phyloP scores from a whole-genome alignment of 2,888 invertebrate species.

The Pachydiplax longipennis region DNA sequence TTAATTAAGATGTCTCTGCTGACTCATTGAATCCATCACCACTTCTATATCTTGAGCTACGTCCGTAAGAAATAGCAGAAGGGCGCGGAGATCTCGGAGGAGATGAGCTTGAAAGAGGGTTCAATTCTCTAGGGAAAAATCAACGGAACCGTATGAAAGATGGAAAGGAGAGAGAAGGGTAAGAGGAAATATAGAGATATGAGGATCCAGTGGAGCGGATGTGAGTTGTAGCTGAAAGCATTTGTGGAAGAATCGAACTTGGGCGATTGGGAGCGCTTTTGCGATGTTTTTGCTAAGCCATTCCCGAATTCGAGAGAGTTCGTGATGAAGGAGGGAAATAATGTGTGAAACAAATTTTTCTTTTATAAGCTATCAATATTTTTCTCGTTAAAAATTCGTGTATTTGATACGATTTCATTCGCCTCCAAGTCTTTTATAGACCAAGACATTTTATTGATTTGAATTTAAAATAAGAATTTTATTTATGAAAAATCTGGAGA shows the following conservation, averaged over 20 bases:
- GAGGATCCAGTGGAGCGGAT: neutral
- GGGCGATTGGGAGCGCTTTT: neutral
- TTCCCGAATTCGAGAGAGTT: no score
- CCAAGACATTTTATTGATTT: no score
- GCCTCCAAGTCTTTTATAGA: no score
- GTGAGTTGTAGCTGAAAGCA: neutral
- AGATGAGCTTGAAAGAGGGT: slow-evolving; percentile 14
- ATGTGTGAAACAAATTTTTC: no score
- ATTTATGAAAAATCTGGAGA: no score
- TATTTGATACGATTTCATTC: no score
- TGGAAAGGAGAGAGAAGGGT: neutral
- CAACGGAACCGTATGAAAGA: slow-evolving; percentile 12
- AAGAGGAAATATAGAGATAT: neutral
- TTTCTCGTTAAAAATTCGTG: no score
- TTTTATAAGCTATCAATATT: no score
- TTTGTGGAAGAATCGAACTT: neutral
- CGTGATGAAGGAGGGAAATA: no score
- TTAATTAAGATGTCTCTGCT: slow-evolving; percentile 40
- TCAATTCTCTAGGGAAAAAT: slow-evolving; percentile 36
- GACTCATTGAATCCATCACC: slow-evolving; percentile 26
- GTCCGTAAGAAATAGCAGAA: slow-evolving; percentile 17
- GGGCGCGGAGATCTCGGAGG: neutral
- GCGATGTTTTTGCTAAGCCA: no score
- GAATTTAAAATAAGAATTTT: no score
- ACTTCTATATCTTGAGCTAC: slow-evolving; percentile 10